Base-by-base conservation (phyloP, 2,113 vertebrate species). In the Zosterops pallidus region DNA sequence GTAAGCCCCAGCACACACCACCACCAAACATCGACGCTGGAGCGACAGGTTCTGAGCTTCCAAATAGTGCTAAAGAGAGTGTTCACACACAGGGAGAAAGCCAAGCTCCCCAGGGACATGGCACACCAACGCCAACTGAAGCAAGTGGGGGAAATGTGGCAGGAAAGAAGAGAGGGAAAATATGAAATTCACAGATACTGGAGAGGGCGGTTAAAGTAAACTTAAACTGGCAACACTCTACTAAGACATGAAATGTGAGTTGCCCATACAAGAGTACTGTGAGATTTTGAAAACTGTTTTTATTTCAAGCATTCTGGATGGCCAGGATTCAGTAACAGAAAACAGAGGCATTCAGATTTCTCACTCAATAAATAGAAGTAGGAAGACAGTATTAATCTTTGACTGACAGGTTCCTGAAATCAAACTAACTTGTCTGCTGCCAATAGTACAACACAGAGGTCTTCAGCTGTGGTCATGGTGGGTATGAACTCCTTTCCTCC, bases 1-100 rank as follows among this genome's bases (percentile, higher is more conserved):
- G 8, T 7, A 5, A 1, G 9, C 7, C 44, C 2, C 31, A 21
- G 31, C 22, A 63, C 70, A 22, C 26, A 3, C 2, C 2, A 0
- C 16, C 70, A 35, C 2, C 6, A 14, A 53, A 24, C 22, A 7
- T 13, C 60, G n/a, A 0, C 6, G 5, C 25, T 6, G 29, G 20
- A 60, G 28, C 28, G 53, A 44, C 11, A 11, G 18, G 23, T 17
- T 62, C 31, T 49, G 35, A 44, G 17, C 7, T 42, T 52, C 23
- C 20, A 37, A 78, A 56, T 0, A 20, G 9, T 9, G 21, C 29
- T 39, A 8, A 39, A 57, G 14, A 26, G 25, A 44, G 21, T 4
- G 24, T 25, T 55, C 39, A 7, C 0, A 0, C 5, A 16, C 5
- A 1, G 1, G 12, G n/a, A n/a, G 31, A 60, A 64, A 53, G 14